phyloP scores from a whole-genome alignment of 2,888 invertebrate genomes.

The Cabera pusaria region DNA sequence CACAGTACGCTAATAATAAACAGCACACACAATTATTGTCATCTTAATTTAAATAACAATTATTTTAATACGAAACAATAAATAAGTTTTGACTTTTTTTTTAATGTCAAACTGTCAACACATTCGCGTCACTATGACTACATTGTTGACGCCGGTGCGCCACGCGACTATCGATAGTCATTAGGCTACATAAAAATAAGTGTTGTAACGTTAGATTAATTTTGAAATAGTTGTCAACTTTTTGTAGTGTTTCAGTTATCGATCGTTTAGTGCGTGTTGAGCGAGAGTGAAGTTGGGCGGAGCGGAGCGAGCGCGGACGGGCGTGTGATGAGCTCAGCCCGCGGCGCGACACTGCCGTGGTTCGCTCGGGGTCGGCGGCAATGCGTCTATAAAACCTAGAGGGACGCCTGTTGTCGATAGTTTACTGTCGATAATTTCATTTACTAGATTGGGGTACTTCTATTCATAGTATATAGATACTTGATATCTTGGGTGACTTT shows the following conservation, averaged over 20 bases:
- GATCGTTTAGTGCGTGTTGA: slow-evolving; percentile 45
- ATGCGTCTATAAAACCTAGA: slow-evolving; percentile 66
- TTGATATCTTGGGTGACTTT: too few species aligned
- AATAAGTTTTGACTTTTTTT: slow-evolving; percentile 47
- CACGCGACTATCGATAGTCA: slow-evolving; percentile 56
- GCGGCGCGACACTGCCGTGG: slow-evolving; percentile 67
- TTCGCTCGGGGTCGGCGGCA: slow-evolving; percentile 52
- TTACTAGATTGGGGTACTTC: too few species aligned
- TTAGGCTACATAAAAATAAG: slow-evolving; percentile 40
- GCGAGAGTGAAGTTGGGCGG: slow-evolving; percentile 30
- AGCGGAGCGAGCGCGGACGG: slow-evolving; percentile 24
- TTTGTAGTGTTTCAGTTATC: slow-evolving; percentile 48
- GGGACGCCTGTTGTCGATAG: slow-evolving; percentile 45
- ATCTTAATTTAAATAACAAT: slow-evolving; percentile 42
- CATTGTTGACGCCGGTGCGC: slow-evolving; percentile 76
- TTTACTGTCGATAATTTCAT: slow-evolving; percentile 25
- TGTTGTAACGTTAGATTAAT: too few species aligned
- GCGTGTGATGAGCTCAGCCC: slow-evolving; percentile 50
- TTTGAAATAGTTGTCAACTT: too few species aligned
- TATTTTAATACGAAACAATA: slow-evolving; percentile 46
- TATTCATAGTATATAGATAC: too few species aligned
- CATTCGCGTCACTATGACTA: slow-evolving; percentile 76
- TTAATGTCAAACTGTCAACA: slow-evolving; percentile 70
- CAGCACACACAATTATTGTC: slow-evolving; percentile 60
- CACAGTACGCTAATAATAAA: slow-evolving; percentile 44